Evolutionary conservation across 2,113 vertebrate species (phyloP), one percentile per base, ranked within the genome.

Genomic region (Melanostigma gelatinosum): DNA sequence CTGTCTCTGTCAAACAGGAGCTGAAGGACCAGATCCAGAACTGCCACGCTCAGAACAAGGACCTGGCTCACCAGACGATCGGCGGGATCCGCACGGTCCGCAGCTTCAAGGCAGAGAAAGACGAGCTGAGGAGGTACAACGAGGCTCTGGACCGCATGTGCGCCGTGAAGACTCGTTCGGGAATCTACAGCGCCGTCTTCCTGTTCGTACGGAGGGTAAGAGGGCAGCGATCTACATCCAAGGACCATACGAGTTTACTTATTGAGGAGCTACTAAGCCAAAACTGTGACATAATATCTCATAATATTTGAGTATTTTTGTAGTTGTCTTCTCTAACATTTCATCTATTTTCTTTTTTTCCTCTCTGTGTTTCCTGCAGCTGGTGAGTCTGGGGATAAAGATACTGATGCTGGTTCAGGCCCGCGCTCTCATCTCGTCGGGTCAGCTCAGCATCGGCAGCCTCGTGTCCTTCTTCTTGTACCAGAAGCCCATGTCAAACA

Each of bases 391-490:
- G 67, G 87, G 66, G 0, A 66, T 94, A 65, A 94, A 94, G 63
- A 82, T 95, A 3, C 15, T 95, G 1, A 93, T 97, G 91, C 88
- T 98, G 75, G 72, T 78, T 15, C 85, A 87, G 0, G 96, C 97
- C 0, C 93, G 94, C 22, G 82, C 32, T 20, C 95, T 97, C 77
- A 94, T 97, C 79, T 82, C 42, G 0, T 81, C 88, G 0, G 94
- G 95, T 0, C 88, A 85, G 60, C 87, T 97, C 78, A 97, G 80
- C 29, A 72, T 76, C 1, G 96, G 97, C 0, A 89, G 84, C 2
- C 93, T 98, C 0, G 73, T 98, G 22, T 94, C 97, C 50, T 97
- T 98, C 60, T 73, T 98, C n/a, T 72, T 98, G 7, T 97, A 96
- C 92, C 96, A 97, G 90, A 95, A 89, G 48, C 88, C 95, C 1